phyloP scores from a whole-genome alignment of 2,797 vertebrate genomes.

The Nannoperca australis region DNA sequence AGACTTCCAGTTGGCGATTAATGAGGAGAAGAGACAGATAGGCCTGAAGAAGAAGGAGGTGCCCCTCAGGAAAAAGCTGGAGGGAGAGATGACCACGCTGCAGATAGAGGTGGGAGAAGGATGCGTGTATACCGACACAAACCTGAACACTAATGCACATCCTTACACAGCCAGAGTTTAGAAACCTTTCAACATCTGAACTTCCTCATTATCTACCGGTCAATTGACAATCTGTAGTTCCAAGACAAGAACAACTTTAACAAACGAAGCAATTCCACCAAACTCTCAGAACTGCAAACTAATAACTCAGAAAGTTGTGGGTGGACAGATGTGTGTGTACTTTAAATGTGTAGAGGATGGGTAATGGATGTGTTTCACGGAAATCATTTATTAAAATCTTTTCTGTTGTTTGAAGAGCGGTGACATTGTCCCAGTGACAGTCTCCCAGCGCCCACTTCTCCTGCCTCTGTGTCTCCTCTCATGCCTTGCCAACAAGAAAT shows the following conservation, averaged over 20 bases:
- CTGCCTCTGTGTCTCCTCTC: neutral
- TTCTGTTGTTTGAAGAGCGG: constrained; percentile 38
- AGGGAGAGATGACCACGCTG: constrained; percentile 83
- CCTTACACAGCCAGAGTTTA: neutral
- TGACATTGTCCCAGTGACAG: constrained; percentile 15
- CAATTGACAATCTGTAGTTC: neutral
- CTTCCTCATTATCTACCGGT: neutral
- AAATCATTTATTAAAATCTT: constrained; percentile 43
- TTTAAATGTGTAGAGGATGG: constrained; percentile 6
- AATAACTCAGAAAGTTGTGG: constrained; percentile 39
- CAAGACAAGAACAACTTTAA: neutral
- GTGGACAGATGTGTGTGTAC: constrained; percentile 5
- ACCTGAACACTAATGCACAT: neutral
- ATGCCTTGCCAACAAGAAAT: constrained; percentile 13
- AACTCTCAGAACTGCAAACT: constrained; percentile 32
- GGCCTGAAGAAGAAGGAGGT: constrained; percentile 79
- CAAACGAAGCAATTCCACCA: neutral
- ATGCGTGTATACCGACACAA: neutral
- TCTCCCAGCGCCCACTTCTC: constrained; percentile 21
- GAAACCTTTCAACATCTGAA: neutral
- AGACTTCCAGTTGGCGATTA: constrained; percentile 84
- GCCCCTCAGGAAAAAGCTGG: constrained; percentile 80
- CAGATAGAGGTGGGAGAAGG: constrained; percentile 87
- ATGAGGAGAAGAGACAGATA: constrained; percentile 88
- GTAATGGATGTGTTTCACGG: constrained; percentile 1